phyloP scores from a whole-genome alignment of 2,888 invertebrate species.

The Sminthurides aquaticus region DNA sequence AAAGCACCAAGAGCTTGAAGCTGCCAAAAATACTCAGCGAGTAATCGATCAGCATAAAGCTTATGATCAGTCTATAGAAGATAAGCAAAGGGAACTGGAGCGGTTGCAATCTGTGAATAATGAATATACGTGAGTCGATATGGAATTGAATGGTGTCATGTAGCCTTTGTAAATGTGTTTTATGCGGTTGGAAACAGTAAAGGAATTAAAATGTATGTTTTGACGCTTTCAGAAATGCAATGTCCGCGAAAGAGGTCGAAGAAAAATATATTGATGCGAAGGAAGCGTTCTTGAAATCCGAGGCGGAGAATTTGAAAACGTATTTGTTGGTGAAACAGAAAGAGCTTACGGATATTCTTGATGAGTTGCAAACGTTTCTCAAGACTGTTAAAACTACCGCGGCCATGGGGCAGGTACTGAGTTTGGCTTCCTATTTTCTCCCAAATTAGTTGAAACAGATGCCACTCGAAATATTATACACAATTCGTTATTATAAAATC shows the following conservation, averaged over 20 bases:
- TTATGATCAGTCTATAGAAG: slow-evolving; percentile 2
- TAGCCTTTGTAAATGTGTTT: slow-evolving; percentile 3
- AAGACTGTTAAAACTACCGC: too few relatives aligned
- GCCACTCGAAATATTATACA: neutral
- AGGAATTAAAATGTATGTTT: neutral
- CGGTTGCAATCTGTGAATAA: too few relatives aligned
- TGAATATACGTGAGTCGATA: too few relatives aligned
- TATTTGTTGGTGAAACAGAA: neutral
- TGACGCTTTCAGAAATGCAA: neutral
- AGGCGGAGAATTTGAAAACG: neutral
- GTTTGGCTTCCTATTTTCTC: neutral
- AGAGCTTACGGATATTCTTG: neutral
- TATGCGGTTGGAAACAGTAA: slow-evolving; percentile 4
- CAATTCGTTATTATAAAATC: neutral
- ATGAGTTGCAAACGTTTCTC: neutral
- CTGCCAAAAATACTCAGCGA: neutral
- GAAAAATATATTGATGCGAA: neutral
- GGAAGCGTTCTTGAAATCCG: neutral
- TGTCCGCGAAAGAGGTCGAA: neutral
- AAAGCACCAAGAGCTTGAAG: slow-evolving; percentile 7
- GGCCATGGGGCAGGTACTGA: neutral
- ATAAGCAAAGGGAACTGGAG: slow-evolving; percentile 1
- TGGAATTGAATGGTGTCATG: too few relatives aligned
- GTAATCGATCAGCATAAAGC: slow-evolving; percentile 2
- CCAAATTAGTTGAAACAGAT: too few relatives aligned